These are phyloP conservation scores for Gephyroberyx darwinii DNA, from an alignment of 2,797 vertebrate species.

Conservation along the genomic window DNA sequence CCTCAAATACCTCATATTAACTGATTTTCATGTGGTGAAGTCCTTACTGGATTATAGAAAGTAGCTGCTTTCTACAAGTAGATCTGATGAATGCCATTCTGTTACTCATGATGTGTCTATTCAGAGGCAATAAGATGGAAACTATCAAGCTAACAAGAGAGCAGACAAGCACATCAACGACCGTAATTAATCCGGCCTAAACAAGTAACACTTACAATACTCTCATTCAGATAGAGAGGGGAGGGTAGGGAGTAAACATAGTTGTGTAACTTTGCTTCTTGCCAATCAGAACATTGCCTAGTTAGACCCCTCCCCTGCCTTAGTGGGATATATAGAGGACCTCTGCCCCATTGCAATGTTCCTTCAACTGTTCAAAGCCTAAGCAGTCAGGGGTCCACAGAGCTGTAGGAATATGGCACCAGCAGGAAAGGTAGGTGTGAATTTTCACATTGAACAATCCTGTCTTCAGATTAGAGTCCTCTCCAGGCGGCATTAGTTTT, in stretches of 20 bases:
- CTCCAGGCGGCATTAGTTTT: neutral
- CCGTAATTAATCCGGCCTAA: slow-evolving; percentile 52
- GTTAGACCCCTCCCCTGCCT: slow-evolving; percentile 63
- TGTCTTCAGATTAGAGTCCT: neutral
- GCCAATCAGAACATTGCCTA: slow-evolving; percentile 69
- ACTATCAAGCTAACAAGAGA: slow-evolving; percentile 16
- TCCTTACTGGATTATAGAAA: neutral
- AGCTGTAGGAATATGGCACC: slow-evolving; percentile 74
- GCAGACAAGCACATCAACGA: slow-evolving; percentile 29
- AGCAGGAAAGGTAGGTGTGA: slow-evolving; percentile 67
- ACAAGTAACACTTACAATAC: slow-evolving; percentile 57
- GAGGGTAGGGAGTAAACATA: slow-evolving; percentile 54
- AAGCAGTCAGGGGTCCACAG: slow-evolving; percentile 66
- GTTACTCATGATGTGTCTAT: neutral
- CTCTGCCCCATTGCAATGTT: slow-evolving; percentile 30
- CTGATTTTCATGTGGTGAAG: neutral
- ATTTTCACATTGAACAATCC: neutral
- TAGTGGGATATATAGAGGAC: slow-evolving; percentile 60
- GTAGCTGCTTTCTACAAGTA: neutral
- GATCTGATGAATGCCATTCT: neutral
- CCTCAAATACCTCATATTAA: slow-evolving; percentile 7
- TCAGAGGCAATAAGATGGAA: slow-evolving; percentile 23
- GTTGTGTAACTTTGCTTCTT: slow-evolving; percentile 60
- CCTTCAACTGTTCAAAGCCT: slow-evolving; percentile 64
- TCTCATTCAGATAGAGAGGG: slow-evolving; percentile 56